Base-by-base conservation (phyloP, 1,140 invertebrate species). In the Cotesia vestalis region DNA sequence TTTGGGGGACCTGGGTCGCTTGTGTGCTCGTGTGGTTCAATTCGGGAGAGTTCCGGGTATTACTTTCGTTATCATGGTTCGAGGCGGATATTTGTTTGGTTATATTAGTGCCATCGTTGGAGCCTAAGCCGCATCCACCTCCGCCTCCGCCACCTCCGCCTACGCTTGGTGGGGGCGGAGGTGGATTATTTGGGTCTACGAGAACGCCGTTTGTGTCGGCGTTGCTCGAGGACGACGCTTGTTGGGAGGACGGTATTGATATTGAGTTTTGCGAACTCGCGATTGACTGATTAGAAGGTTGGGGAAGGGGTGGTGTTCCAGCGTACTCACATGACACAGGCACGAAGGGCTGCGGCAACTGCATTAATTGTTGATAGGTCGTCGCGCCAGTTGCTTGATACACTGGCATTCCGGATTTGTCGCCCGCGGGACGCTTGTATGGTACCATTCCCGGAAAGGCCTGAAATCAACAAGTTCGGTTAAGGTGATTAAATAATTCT, bases 331-430 rank as follows among this genome's bases (percentile, higher is more conserved):
- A 95, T 94, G 93, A 94, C 88, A 95, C 93, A 91, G 93, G 93
- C 90, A 95, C 93, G 90, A 94, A 95, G 82, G 95, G 95, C 91
- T 97, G 95, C 89, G 95, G 94, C 78, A 95, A 89, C 89, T 95
- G 95, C 94, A 98, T 96, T 87, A 97, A 90, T 89, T 95, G 95
- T 88, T 98, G 96, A 89, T 97, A 97, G 80, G 95, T 94, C 78
- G 94, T 94, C 80, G 92, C 92, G 71, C 85, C 84, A 83, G 90
- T 91, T 79, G 95, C 95, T 88, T 97, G 96, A 89, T 97, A 98
- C 78, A 98, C 94, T 78, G 96, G 96, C 85, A 98, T 91, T 78
- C 96, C 96, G 83, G 94, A 96, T 88, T 98, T 98, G 87, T 97
- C 95, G 66, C 94, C 95, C 79, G 95, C 94, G 82, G 96, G 92